These are phyloP conservation scores for Sminthurinus aureus DNA, from an alignment of 2,888 invertebrate species.

Conservation along the genomic window DNA sequence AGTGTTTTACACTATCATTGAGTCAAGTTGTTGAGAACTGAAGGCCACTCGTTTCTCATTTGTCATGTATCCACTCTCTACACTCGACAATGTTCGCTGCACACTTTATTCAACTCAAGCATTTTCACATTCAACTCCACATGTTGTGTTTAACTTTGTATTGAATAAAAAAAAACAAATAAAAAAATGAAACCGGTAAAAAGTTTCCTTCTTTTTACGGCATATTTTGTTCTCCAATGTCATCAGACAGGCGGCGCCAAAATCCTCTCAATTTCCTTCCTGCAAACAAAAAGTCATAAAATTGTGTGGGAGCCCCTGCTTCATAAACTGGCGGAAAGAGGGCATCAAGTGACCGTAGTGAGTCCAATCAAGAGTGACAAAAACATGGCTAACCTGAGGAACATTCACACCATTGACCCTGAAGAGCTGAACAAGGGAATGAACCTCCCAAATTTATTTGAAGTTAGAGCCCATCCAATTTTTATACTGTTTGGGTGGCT, in stretches of 20 bases:
- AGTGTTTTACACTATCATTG: too few relatives aligned
- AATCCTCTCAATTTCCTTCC: constrained; percentile 50
- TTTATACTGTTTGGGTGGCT: background rate
- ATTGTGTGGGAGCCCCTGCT: constrained; percentile 62
- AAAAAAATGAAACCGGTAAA: too few relatives aligned
- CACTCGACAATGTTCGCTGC: too few relatives aligned
- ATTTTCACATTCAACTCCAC: too few relatives aligned
- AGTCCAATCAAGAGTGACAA: constrained; percentile 61
- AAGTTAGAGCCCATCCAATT: background rate
- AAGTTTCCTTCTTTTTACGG: too few relatives aligned
- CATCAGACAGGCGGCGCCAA: constrained; percentile 16
- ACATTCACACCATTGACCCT: constrained; percentile 9
- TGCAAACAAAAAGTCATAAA: constrained; percentile 45
- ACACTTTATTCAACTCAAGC: too few relatives aligned
- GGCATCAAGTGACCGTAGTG: constrained; percentile 68
- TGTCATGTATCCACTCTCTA: too few relatives aligned
- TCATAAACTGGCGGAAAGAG: constrained; percentile 65
- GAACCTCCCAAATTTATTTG: constrained; percentile 28
- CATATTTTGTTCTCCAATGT: too few relatives aligned
- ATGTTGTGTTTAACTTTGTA: too few relatives aligned
- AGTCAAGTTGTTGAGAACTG: too few relatives aligned
- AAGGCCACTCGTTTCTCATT: too few relatives aligned
- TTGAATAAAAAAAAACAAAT: too few relatives aligned
- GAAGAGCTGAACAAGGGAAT: constrained; percentile 9
- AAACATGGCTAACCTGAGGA: constrained; percentile 13